Percentiles rank a stretch among this genome's conserved stretches.
phyloP scores from a whole-genome alignment of 2,888 invertebrate genomes.

The Dendrolimus houi region DNA sequence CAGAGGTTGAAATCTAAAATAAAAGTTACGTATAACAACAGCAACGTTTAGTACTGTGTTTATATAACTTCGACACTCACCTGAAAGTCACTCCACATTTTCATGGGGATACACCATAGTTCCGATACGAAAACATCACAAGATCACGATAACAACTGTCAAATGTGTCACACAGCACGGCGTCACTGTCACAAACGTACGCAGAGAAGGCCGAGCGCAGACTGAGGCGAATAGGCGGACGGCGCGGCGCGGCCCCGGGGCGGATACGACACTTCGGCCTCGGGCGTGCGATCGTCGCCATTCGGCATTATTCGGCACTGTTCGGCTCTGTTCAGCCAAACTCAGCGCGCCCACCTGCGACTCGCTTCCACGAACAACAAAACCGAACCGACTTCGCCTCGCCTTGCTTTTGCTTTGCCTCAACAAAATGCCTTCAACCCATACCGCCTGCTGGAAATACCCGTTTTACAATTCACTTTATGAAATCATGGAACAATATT shows the following conservation, averaged over 20 bases:
- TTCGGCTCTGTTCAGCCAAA: constrained; percentile 24
- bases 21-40: no score
- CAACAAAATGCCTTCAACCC: constrained; percentile 41
- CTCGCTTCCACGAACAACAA: constrained; percentile 65
- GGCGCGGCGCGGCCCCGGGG: constrained; percentile 16
- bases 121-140: constrained; percentile 74
- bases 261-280: constrained; percentile 32
- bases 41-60: no score
- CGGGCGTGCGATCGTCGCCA: constrained; percentile 20
- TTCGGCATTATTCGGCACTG: constrained; percentile 32
- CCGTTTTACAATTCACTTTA: constrained; percentile 23
- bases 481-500: constrained; percentile 10
- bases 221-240: constrained; percentile 43
- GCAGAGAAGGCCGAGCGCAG: constrained; percentile 63
- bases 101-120: constrained; percentile 76
- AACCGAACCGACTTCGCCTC: constrained; percentile 44
- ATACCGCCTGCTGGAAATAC: constrained; percentile 36
- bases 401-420: constrained; percentile 15
- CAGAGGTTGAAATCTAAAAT: neutral
- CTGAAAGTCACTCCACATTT: constrained; percentile 77
- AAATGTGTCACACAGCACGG: constrained; percentile 62
- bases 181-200: constrained; percentile 54
- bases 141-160: constrained; percentile 75
- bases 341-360: constrained; percentile 66
- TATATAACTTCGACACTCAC: constrained; percentile 33